Conservation (phyloP, 2,797 vertebrate genomes). For the Eutrigla gurnardus region DNA sequence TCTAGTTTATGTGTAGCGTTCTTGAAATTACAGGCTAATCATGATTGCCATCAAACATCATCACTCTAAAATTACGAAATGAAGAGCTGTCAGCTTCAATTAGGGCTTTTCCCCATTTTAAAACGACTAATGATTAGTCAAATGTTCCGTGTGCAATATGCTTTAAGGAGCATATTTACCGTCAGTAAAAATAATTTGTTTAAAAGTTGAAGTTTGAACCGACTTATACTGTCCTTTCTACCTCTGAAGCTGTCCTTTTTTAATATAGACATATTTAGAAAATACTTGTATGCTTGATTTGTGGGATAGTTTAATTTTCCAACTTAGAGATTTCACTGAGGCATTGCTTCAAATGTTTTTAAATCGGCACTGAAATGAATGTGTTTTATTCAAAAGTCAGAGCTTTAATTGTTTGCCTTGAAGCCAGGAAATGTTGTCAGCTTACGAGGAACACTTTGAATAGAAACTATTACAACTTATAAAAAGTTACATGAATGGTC, state of each 20-base stretch:
- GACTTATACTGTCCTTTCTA: no score
- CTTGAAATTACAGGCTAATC: slow-evolving; percentile 38
- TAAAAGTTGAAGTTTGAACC: no score
- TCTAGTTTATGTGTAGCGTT: slow-evolving; percentile 40
- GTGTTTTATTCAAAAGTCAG: not conserved
- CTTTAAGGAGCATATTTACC: not conserved
- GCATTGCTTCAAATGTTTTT: not conserved
- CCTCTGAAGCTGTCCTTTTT: no score
- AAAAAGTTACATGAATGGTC: not conserved
- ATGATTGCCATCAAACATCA: slow-evolving; percentile 57
- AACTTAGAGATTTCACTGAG: not conserved
- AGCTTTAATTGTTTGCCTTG: not conserved
- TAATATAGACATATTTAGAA: no score
- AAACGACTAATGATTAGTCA: not conserved
- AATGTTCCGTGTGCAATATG: not conserved
- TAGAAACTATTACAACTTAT: not conserved
- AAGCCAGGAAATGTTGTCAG: not conserved
- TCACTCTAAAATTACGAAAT: slow-evolving; percentile 51
- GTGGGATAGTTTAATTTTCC: not conserved
- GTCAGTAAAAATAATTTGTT: not conserved
- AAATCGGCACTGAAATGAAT: not conserved
- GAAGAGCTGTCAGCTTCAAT: slow-evolving; percentile 53
- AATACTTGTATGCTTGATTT: not conserved
- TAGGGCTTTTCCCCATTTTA: slow-evolving; percentile 24
- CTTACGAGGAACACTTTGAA: not conserved